These are phyloP conservation scores for Pampus argenteus DNA, from an alignment of 2,797 vertebrate genomes.

Conservation along the genomic window DNA sequence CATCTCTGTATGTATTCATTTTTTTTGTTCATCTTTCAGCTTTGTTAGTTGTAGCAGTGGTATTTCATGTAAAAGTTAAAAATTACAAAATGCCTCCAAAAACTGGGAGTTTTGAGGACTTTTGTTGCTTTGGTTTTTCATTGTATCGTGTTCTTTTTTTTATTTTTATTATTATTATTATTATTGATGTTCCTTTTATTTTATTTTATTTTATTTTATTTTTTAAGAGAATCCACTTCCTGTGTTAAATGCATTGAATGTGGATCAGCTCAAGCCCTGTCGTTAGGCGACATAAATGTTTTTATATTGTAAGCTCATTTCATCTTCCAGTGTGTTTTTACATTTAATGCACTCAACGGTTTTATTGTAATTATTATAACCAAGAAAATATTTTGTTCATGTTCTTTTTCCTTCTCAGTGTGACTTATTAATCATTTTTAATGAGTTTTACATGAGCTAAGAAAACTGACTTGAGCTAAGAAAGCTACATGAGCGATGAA, in stretches of 20 bases:
- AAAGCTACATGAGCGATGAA: slow-evolving; percentile 26
- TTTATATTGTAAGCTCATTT: slow-evolving; percentile 59
- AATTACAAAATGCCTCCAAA: slow-evolving; percentile 45
- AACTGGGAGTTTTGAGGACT: slow-evolving; percentile 55
- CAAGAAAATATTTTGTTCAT: slow-evolving; percentile 40
- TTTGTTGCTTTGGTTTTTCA: slow-evolving; percentile 52
- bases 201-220: slow-evolving; percentile 18
- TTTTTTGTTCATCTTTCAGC: slow-evolving; percentile 57
- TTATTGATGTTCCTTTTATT: slow-evolving; percentile 45
- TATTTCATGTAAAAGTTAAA: slow-evolving; percentile 56
- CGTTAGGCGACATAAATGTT: slow-evolving; percentile 41
- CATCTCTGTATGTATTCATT: slow-evolving; percentile 55
- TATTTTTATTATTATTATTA: slow-evolving; percentile 25
- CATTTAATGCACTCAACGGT: slow-evolving; percentile 58
- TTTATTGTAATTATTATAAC: slow-evolving; percentile 56
- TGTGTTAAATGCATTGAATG: slow-evolving; percentile 51
- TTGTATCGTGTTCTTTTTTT: slow-evolving; percentile 39
- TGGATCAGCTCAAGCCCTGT: slow-evolving; percentile 62
- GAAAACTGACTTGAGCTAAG: slow-evolving; percentile 23
- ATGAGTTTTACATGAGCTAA: slow-evolving; percentile 29
- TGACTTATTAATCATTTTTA: slow-evolving; percentile 36
- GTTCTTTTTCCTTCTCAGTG: slow-evolving; percentile 36
- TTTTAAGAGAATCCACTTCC: slow-evolving; percentile 47
- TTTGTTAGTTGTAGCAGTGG: slow-evolving; percentile 54
- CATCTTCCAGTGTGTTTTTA: slow-evolving; percentile 55